Evolutionary conservation across 2,797 vertebrate genomes (phyloP), one percentile per base, ranked within the genome.

Genomic region (Etheostoma nigrum): DNA sequence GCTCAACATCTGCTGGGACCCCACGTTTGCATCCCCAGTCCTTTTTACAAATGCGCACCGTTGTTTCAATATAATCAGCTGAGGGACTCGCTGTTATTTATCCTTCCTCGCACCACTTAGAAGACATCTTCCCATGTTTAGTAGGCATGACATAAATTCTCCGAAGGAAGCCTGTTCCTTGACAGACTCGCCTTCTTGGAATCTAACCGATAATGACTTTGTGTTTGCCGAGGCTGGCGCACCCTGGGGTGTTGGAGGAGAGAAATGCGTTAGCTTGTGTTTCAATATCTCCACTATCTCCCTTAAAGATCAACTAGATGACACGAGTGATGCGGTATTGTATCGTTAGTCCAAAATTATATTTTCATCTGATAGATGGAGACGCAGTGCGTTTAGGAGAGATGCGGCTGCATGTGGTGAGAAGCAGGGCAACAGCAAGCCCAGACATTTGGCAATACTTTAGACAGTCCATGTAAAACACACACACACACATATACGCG

Each of bases 21-120:
- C 76, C 82, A 64, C 81, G 77, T 82, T 81, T 83, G 72, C 80
- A 81, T 89, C 81, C 87, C 74, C 78, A 58, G 45, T 81, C 84
- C 86, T 86, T 96, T 96, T 96, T 95, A 95, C 96, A 96, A 96
- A 94, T 92, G 94, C 96, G 92, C 83, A 79, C 95, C 94, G 90
- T 92, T 95, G 94, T 96, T 95, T 87, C 89, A 89, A 87, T 92
- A 78, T 92, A 90, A 92, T 94, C 91, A 91, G 90, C 87, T 85
- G 60, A 88, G 89, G 90, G 88, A 92, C 85, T 89, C 84, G 91
- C 82, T 90, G 87, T 92, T 92, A 92, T 92, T 93, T 94, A 91
- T 93, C 89, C 90, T 91, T 91, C 87, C 86, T 87, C 86, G 89
- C 89, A 93, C 86, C 91, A 92, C 90, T 93, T 93, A 91, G 92